Evolutionary conservation across 1,140 invertebrate species (phyloP).

Genomic region (Drosophila tristis): DNA sequence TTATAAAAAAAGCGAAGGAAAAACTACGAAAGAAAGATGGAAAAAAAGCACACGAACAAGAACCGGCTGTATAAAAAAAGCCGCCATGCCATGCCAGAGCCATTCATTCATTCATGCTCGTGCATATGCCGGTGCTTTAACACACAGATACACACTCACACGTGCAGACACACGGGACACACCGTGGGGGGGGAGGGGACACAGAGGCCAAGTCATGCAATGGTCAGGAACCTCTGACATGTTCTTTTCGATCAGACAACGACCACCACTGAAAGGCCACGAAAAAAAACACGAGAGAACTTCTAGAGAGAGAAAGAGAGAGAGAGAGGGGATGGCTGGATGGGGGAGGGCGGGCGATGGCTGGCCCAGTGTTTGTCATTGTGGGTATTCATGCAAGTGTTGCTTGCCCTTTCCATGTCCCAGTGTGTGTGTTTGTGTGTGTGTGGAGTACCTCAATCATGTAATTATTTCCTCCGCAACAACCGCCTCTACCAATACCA

Average conservation of each 20-base stretch:
- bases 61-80: slow-evolving; percentile 67
- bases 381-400: slow-evolving; percentile 47
- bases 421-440: slow-evolving; percentile 32
- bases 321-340: too few species aligned
- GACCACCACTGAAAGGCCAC: slow-evolving; percentile 43
- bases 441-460: slow-evolving; percentile 80
- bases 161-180: slow-evolving; percentile 9
- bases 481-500: slow-evolving; percentile 51
- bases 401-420: slow-evolving; percentile 10
- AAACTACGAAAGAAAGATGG: slow-evolving; percentile 13
- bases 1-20: slow-evolving; percentile 32
- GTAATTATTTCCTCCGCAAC: slow-evolving; percentile 83
- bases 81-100: slow-evolving; percentile 54
- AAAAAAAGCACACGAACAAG: slow-evolving; percentile 42
- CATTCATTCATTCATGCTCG: slow-evolving; percentile 56
- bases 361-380: slow-evolving; percentile 39
- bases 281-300: slow-evolving; percentile 11
- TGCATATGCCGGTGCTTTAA: slow-evolving; percentile 48
- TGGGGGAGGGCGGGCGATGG: neutral
- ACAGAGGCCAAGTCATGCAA: slow-evolving; percentile 61
- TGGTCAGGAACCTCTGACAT: slow-evolving; percentile 70
- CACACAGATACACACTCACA: slow-evolving; percentile 35
- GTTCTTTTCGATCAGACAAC: slow-evolving; percentile 79
- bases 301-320: neutral
- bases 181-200: neutral